Percentiles rank a stretch among this genome's conserved stretches.
Evolutionary conservation across 2,888 invertebrate species (phyloP).

Genomic region (Thyatira batis): DNA sequence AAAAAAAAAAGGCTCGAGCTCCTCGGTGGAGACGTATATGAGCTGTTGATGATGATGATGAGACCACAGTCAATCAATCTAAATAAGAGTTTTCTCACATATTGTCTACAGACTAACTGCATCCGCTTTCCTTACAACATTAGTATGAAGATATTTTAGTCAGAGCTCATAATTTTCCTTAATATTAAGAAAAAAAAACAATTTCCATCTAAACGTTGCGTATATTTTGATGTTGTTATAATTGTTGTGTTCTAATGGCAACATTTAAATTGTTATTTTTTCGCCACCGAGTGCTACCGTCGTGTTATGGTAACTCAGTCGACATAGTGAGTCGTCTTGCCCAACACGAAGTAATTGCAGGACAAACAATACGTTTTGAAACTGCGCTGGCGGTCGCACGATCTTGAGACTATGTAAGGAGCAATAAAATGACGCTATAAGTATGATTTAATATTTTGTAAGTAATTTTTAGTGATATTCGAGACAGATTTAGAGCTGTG

Average conservation of each 20-base stretch:
- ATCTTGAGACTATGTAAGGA: slow-evolving; percentile 45
- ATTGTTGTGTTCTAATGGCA: background rate
- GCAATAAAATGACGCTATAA: slow-evolving; percentile 34
- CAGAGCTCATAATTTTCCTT: background rate
- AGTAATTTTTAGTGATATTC: slow-evolving; percentile 23
- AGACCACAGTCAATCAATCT: too few relatives aligned
- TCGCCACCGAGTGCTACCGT: background rate
- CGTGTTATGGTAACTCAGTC: slow-evolving; percentile 6
- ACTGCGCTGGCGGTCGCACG: slow-evolving; percentile 54
- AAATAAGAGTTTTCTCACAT: too few relatives aligned
- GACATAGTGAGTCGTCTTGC: slow-evolving; percentile 28
- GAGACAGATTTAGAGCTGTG: slow-evolving; percentile 14
- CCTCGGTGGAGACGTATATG: too few relatives aligned
- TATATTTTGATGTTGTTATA: background rate
- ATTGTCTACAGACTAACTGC: too few relatives aligned
- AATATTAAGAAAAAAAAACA: too few relatives aligned
- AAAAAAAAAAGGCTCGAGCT: too few relatives aligned
- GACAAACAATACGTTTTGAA: slow-evolving; percentile 67
- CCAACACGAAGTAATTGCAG: slow-evolving; percentile 53
- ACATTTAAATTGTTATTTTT: background rate
- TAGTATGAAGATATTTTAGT: too few relatives aligned
- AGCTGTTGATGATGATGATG: too few relatives aligned
- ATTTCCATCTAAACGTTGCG: background rate
- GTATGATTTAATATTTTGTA: slow-evolving; percentile 11
- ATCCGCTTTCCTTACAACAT: too few relatives aligned